A percentile compares a stretch with the other conserved stretches of the same genome.
Conservation (phyloP, 2,113 vertebrate genomes). For the Grammomys dolichurus region DNA sequence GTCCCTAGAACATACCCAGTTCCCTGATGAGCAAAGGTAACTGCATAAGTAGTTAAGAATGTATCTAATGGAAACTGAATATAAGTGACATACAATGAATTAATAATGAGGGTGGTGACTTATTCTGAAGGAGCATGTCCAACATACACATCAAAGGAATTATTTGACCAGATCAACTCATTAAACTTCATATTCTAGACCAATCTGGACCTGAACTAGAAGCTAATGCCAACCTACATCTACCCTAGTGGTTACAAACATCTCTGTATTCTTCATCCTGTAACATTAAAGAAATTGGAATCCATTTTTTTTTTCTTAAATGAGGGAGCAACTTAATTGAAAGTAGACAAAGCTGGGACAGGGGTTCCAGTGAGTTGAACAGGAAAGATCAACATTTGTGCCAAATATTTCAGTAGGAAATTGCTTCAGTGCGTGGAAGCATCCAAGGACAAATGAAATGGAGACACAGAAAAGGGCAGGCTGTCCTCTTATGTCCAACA, state of each 20-base stretch:
- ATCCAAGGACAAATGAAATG: not conserved
- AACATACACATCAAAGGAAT: not conserved
- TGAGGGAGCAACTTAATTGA: accelerated
- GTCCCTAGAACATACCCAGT: conserved; percentile 56
- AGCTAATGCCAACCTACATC: not conserved
- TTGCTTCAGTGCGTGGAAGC: not conserved
- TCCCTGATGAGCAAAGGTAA: conserved; percentile 59
- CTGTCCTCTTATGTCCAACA: not conserved
- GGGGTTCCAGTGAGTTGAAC: not conserved
- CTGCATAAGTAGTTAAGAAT: conserved; percentile 37
- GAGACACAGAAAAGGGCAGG: not conserved
- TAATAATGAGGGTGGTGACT: not conserved
- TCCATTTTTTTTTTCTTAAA: not conserved
- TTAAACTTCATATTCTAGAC: not conserved
- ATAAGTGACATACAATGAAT: not conserved
- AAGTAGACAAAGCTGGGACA: no score
- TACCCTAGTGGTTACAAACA: not conserved
- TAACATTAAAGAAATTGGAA: not conserved
- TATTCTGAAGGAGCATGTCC: not conserved
- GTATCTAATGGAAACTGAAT: not conserved
- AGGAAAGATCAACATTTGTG: not conserved
- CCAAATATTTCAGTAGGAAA: not conserved
- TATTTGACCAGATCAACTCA: not conserved
- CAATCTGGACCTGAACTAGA: not conserved
- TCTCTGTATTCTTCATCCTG: not conserved